phyloP scores from a whole-genome alignment of 2,797 vertebrate species.

The Pseudopleuronectes americanus region DNA sequence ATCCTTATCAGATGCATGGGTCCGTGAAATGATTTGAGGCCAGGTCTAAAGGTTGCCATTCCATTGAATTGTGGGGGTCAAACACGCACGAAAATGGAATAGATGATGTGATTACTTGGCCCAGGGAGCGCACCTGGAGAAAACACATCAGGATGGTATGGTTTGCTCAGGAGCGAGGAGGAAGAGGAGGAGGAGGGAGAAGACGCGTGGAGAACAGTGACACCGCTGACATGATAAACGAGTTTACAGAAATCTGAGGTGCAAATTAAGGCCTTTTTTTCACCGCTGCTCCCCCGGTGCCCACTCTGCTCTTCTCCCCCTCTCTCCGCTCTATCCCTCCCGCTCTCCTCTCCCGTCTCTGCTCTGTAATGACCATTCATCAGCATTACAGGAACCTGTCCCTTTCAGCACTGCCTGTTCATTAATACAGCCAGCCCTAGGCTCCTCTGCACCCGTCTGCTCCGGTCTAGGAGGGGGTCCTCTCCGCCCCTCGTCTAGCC shows the following conservation, averaged over 20 bases:
- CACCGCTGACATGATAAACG: slow-evolving; percentile 82
- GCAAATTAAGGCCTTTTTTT: slow-evolving; percentile 82
- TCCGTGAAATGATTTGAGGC: slow-evolving; percentile 5
- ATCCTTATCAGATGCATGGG: slow-evolving; percentile 7
- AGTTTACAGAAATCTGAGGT: slow-evolving; percentile 84
- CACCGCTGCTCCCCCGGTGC: slow-evolving; percentile 62
- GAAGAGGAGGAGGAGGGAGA: slow-evolving; percentile 18
- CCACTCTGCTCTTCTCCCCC: slow-evolving; percentile 50
- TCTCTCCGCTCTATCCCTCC: slow-evolving; percentile 32
- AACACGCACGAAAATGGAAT: background rate
- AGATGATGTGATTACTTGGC: slow-evolving; percentile 12
- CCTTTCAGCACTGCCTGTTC: slow-evolving; percentile 81
- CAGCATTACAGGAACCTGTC: slow-evolving; percentile 87
- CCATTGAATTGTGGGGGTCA: background rate
- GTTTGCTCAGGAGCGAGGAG: slow-evolving; percentile 13
- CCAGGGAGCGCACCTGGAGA: slow-evolving; percentile 13
- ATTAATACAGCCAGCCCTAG: slow-evolving; percentile 83
- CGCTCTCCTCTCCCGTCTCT: slow-evolving; percentile 68
- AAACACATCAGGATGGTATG: slow-evolving; percentile 28
- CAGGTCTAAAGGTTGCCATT: background rate
- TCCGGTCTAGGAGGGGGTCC: slow-evolving; percentile 79
- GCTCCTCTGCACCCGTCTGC: slow-evolving; percentile 73
- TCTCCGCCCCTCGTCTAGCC: slow-evolving; percentile 78
- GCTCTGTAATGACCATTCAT: slow-evolving; percentile 87
- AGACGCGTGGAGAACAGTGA: slow-evolving; percentile 54